These are phyloP conservation scores for Coenobita brevimanus DNA, from an alignment of 1,140 invertebrate genomes.

Conservation along the genomic window DNA sequence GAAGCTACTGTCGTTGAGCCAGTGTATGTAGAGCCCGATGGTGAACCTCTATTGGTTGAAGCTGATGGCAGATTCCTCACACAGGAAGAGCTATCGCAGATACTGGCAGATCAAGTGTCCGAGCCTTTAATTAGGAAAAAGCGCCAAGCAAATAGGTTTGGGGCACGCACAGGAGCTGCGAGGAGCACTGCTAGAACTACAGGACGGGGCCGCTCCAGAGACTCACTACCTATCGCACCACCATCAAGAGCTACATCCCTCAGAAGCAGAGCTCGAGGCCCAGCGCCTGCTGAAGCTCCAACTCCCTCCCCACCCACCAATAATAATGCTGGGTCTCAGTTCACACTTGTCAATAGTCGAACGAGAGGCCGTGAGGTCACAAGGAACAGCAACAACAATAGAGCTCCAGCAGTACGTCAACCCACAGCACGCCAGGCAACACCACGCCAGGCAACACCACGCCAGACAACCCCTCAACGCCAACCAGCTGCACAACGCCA, in stretches of 20 bases:
- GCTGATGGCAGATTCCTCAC: conserved; percentile 28
- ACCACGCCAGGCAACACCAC: not conserved
- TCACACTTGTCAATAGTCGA: not conserved
- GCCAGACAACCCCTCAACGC: no score
- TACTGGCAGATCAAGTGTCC: conserved; percentile 15
- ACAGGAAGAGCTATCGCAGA: conserved; percentile 17
- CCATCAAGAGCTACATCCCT: not conserved
- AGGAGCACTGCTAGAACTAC: not conserved
- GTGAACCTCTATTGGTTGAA: conserved; percentile 47
- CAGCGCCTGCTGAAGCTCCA: not conserved
- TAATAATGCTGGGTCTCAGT: not conserved
- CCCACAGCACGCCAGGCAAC: not conserved
- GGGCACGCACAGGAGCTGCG: conserved; percentile 41
- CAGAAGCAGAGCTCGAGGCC: not conserved
- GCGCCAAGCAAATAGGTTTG: conserved; percentile 52
- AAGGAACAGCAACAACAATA: not conserved
- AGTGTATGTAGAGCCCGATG: conserved; percentile 49
- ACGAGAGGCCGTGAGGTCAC: not conserved
- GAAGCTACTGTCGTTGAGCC: conserved; percentile 39
- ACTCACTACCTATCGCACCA: conserved; percentile 1
- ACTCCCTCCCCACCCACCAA: not conserved
- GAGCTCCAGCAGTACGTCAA: not conserved
- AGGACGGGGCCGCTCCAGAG: not conserved
- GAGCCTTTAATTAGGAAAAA: conserved; percentile 36
- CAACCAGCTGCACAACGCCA: no score